Percentiles rank a stretch among this genome's conserved stretches.
Conservation (phyloP, 2,797 vertebrate genomes). For the Champsocephalus gunnari region DNA sequence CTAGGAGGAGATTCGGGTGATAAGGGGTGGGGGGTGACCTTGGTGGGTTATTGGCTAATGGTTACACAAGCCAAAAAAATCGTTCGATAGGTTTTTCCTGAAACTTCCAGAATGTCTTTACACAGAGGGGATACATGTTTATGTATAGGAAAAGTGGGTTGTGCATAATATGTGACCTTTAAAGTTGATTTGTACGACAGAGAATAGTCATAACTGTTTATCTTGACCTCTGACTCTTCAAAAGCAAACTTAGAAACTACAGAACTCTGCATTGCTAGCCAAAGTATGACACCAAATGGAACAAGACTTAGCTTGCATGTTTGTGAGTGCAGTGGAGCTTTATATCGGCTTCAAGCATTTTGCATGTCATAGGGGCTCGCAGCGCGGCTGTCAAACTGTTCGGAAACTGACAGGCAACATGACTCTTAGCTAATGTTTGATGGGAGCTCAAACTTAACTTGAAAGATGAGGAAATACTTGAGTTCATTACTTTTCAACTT, state of each 20-base stretch:
- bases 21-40: no score
- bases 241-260: conserved; percentile 7
- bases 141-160: no score
- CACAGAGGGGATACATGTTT: no score
- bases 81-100: no score
- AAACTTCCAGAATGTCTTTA: no score
- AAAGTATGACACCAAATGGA: conserved; percentile 2
- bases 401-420: conserved; percentile 48
- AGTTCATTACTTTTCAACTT: conserved; percentile 49
- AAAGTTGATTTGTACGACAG: no score
- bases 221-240: neutral
- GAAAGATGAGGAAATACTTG: conserved; percentile 55
- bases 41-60: no score
- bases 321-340: conserved; percentile 47
- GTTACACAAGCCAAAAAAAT: no score
- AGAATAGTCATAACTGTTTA: neutral
- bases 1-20: no score
- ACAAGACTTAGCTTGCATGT: conserved; percentile 65
- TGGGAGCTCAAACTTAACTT: conserved; percentile 31
- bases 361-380: conserved; percentile 40
- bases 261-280: conserved; percentile 9
- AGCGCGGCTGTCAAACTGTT: conserved; percentile 53
- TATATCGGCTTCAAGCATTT: conserved; percentile 41
- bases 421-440: conserved; percentile 53
- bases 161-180: no score